Evolutionary conservation across 2,888 invertebrate genomes (phyloP), one percentile per base, ranked within the genome.

Genomic region (Lithodes maja): DNA sequence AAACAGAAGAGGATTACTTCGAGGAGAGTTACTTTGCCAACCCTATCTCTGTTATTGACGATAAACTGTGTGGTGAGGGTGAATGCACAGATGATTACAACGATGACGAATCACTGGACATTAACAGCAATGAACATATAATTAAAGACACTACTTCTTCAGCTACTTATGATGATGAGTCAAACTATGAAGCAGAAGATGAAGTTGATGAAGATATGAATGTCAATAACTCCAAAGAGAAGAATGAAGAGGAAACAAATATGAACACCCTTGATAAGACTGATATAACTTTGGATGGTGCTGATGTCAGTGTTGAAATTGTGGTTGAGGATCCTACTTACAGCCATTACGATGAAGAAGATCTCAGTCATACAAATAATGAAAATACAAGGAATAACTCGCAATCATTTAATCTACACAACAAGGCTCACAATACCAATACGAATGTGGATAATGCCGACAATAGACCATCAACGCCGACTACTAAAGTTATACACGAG

Each of bases 281-380:
- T n/a, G 17, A 71, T n/a, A n/a, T 3, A 3, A 71, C 1, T 71
- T n/a, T 71, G 15, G 71, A 71, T n/a, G 71, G 17, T n/a, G 71
- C 17, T 15, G 71, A 71, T n/a, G 17, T 71, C 71, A 71, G 71
- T 71, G 71, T 71, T n/a, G 71, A 71, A n/a, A n/a, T 71, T n/a
- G n/a, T 71, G n/a, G 71, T 71, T 7, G 71, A 71, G 17, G 71
- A 71, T n/a, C 3, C 81, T 15, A 2, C 50, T 61, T 80, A 80
- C 15, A 33, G 3, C 17, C 9, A 81, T n/a, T 9, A 9, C 7
- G 49, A 2, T 33, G 68, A 49, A 17, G 5, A 68, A 49, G 61
- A 79, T 54, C 53, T 85, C 69, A 79, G 79, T 33, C 53, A 53
- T 50, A 69, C 85, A n/a, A 85, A 79, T 33, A 69, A 68, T 61